Percentiles rank a stretch among this genome's conserved stretches.
These are phyloP conservation scores for Saccopteryx bilineata DNA, from an alignment of 2,113 vertebrate species.

Conservation along the genomic window DNA sequence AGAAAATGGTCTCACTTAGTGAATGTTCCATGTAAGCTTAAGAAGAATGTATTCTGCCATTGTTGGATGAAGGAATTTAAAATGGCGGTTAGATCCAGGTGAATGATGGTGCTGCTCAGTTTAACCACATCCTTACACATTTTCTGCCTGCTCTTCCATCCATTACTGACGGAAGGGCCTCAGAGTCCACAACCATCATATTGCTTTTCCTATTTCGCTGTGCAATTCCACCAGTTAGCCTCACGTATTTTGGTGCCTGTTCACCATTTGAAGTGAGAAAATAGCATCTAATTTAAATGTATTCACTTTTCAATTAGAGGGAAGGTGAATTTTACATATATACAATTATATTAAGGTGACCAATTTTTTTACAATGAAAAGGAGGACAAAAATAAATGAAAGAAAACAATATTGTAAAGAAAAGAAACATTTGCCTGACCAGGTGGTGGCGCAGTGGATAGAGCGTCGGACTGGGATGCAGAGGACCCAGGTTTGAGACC, in stretches of 20 bases:
- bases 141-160: background rate
- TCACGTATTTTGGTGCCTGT: background rate
- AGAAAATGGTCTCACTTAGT: background rate
- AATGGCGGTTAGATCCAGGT: background rate
- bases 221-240: background rate
- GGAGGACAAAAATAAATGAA: too few relatives aligned
- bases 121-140: background rate
- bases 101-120: background rate
- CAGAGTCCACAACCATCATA: background rate
- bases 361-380: too few relatives aligned
- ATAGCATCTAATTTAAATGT: conserved; percentile 44
- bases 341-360: background rate
- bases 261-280: conserved; percentile 61
- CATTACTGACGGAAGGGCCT: background rate
- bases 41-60: background rate
- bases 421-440: too few relatives aligned
- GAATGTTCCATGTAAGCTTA: background rate
- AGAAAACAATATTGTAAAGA: too few relatives aligned
- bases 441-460: too few relatives aligned
- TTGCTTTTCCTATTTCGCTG: background rate
- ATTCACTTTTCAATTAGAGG: conserved; percentile 55
- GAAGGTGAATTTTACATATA: background rate
- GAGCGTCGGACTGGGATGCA: too few relatives aligned
- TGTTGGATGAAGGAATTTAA: background rate
- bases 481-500: too few relatives aligned